phyloP scores from a whole-genome alignment of 2,888 invertebrate species.

The Julus scanicus region DNA sequence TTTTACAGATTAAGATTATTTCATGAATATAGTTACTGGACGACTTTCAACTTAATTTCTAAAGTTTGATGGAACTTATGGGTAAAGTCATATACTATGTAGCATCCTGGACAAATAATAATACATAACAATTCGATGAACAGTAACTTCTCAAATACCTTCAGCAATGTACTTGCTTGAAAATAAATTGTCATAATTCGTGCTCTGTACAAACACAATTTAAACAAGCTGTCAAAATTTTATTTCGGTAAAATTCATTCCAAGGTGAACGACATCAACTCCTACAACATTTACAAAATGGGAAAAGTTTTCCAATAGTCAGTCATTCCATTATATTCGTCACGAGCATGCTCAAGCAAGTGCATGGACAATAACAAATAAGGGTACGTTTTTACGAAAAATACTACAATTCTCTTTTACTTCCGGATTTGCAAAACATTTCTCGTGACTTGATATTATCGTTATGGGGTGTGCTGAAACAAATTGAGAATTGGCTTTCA shows the following conservation, averaged over 20 bases:
- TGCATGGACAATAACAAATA: not conserved
- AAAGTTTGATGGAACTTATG: too few species aligned
- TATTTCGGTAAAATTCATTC: not conserved
- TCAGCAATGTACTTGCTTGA: not conserved
- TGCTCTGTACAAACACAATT: not conserved
- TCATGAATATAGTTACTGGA: too few species aligned
- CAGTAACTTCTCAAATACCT: too few species aligned
- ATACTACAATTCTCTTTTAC: slow-evolving; percentile 1
- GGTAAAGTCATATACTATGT: too few species aligned
- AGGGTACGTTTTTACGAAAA: not conserved
- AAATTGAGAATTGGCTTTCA: not conserved
- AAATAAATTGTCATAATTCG: not conserved
- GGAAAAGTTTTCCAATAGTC: not conserved
- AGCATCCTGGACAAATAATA: too few species aligned
- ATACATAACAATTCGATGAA: too few species aligned
- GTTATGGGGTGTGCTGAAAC: not conserved
- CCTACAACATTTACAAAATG: not conserved
- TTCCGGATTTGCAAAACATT: not conserved
- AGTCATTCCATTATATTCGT: not conserved
- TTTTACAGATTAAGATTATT: too few species aligned
- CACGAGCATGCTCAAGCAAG: not conserved
- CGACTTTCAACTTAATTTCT: too few species aligned
- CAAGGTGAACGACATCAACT: slow-evolving; percentile 27
- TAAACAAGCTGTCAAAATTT: not conserved
- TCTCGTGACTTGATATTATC: not conserved